Percentiles rank a stretch among this genome's conserved stretches.
Evolutionary conservation across 1,140 invertebrate genomes (phyloP).

Genomic region (Zaprionus davidi): DNA sequence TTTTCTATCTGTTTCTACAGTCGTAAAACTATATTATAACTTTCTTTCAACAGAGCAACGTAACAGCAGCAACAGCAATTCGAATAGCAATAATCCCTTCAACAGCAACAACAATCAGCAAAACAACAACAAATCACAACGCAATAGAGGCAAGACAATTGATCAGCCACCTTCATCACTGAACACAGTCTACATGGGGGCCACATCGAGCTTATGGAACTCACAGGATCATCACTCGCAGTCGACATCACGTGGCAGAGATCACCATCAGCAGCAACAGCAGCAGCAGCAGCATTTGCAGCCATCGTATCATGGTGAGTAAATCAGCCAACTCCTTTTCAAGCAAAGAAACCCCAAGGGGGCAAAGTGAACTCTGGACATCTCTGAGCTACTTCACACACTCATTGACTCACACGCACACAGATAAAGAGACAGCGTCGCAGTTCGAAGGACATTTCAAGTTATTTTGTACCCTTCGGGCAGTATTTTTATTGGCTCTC

Average conservation of each 20-base stretch:
- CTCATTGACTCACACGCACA: slow-evolving; percentile 14
- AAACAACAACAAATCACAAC: slow-evolving; percentile 67
- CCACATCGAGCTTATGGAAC: slow-evolving; percentile 80
- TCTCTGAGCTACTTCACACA: slow-evolving; percentile 29
- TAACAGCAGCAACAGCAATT: slow-evolving; percentile 70
- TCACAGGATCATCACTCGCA: slow-evolving; percentile 68
- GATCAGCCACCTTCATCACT: slow-evolving; percentile 58
- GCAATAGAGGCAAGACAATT: slow-evolving; percentile 61
- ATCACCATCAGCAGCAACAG: slow-evolving; percentile 69
- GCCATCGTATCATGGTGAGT: slow-evolving; percentile 70
- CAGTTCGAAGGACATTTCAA: slow-evolving; percentile 36
- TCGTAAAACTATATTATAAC: not conserved
- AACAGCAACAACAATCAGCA: slow-evolving; percentile 47
- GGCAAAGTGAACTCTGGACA: slow-evolving; percentile 15
- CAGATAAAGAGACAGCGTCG: not conserved
- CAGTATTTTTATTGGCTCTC: slow-evolving; percentile 52
- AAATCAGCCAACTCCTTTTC: not conserved
- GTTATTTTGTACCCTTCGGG: slow-evolving; percentile 41
- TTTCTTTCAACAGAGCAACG: slow-evolving; percentile 68
- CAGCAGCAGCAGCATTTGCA: slow-evolving; percentile 58
- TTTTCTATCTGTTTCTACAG: not conserved
- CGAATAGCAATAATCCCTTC: slow-evolving; percentile 63
- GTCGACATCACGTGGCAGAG: slow-evolving; percentile 54
- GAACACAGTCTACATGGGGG: slow-evolving; percentile 76
- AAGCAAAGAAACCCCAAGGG: slow-evolving; percentile 17